These are phyloP conservation scores for Paralvinella palmiformis DNA, from an alignment of 1,140 invertebrate species.

Conservation along the genomic window DNA sequence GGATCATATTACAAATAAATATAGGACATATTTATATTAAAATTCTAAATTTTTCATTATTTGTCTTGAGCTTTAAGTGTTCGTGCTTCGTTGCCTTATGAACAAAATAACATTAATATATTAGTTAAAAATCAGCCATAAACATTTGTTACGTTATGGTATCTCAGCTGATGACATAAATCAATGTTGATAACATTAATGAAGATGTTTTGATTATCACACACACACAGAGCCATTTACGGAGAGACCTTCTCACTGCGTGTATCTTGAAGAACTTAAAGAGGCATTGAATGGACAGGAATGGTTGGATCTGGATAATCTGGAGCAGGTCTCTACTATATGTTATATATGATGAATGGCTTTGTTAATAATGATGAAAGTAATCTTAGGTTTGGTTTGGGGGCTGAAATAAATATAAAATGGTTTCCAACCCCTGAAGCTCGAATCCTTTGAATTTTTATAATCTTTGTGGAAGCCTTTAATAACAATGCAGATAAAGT, in stretches of 20 bases:
- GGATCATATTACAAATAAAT: too few relatives aligned
- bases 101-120: neutral
- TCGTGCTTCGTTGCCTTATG: neutral
- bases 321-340: slow-evolving; percentile 23
- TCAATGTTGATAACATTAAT: neutral
- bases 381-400: too few relatives aligned
- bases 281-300: slow-evolving; percentile 19
- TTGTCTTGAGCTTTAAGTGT: neutral
- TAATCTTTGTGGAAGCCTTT: too few relatives aligned
- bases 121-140: neutral
- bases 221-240: slow-evolving; percentile 1
- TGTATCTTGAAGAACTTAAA: slow-evolving; percentile 25
- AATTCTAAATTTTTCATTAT: neutral
- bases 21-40: too few relatives aligned
- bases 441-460: too few relatives aligned
- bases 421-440: too few relatives aligned
- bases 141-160: neutral
- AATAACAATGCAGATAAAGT: too few relatives aligned
- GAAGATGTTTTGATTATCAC: neutral
- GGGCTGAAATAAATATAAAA: too few relatives aligned
- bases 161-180: neutral
- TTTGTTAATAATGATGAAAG: neutral
- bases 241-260: slow-evolving; percentile 20
- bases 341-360: neutral
- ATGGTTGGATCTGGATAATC: slow-evolving; percentile 52